Percentiles rank a stretch among this genome's conserved stretches.
phyloP scores from a whole-genome alignment of 2,113 vertebrate genomes.

The Microtus oregoni region DNA sequence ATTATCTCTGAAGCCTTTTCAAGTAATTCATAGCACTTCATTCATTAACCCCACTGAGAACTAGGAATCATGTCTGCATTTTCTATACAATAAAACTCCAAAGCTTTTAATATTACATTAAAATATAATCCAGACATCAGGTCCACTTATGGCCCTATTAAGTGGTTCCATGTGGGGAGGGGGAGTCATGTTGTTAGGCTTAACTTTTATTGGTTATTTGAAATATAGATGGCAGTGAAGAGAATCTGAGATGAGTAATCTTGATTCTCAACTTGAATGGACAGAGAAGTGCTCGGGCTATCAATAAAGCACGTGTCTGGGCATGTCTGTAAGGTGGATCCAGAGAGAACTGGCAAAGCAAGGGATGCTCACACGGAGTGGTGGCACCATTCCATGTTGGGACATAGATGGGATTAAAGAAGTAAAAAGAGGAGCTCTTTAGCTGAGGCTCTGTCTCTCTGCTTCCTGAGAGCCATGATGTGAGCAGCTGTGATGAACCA shows the following conservation, averaged over 20 bases:
- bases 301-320: background rate
- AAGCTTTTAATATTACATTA: background rate
- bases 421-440: background rate
- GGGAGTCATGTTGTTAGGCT: background rate
- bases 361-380: too few relatives aligned
- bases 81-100: background rate
- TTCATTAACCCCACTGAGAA: background rate
- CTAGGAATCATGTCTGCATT: background rate
- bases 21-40: background rate
- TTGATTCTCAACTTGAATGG: background rate
- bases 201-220: conserved; percentile 16
- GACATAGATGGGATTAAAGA: background rate
- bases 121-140: background rate
- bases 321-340: background rate
- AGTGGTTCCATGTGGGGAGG: background rate
- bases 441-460: background rate
- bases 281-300: background rate
- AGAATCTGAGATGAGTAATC: background rate
- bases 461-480: background rate
- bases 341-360: background rate
- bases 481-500: background rate
- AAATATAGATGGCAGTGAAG: background rate
- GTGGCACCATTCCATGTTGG: background rate
- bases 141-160: background rate
- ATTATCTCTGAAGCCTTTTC: background rate